Conservation (phyloP, 2,888 invertebrate genomes). For the Polyommatus icarus region DNA sequence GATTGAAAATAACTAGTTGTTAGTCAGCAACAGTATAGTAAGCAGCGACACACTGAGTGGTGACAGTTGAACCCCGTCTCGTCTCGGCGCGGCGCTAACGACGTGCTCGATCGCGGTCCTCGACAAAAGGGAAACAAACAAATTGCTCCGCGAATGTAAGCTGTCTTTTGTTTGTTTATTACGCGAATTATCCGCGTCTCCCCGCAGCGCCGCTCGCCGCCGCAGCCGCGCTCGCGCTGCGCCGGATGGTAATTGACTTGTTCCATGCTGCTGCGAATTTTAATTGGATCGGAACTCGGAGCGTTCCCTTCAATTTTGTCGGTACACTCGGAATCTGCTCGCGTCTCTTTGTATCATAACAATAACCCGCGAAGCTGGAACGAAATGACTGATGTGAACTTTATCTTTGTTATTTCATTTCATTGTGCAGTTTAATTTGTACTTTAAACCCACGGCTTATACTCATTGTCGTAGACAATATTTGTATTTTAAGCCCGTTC, state of each 20-base stretch:
- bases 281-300: constrained; percentile 42
- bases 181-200: constrained; percentile 29
- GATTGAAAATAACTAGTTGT: neutral
- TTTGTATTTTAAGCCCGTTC: too few relatives aligned
- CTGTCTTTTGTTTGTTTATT: constrained; percentile 38
- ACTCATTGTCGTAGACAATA: neutral
- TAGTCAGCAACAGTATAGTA: neutral
- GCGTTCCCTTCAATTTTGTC: constrained; percentile 39
- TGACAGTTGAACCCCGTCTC: neutral
- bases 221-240: neutral
- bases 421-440: neutral
- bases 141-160: constrained; percentile 37
- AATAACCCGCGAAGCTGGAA: neutral
- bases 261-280: constrained; percentile 40
- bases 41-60: neutral
- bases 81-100: constrained; percentile 1
- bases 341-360: constrained; percentile 15
- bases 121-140: constrained; percentile 38
- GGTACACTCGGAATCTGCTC: constrained; percentile 36
- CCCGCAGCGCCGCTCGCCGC: neutral
- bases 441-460: neutral
- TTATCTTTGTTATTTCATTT: constrained; percentile 5
- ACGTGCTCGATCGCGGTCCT: constrained; percentile 28
- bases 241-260: constrained; percentile 38
- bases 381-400: constrained; percentile 1